These are phyloP conservation scores for Ennomos erosarius DNA, from an alignment of 2,888 invertebrate species.

Conservation along the genomic window DNA sequence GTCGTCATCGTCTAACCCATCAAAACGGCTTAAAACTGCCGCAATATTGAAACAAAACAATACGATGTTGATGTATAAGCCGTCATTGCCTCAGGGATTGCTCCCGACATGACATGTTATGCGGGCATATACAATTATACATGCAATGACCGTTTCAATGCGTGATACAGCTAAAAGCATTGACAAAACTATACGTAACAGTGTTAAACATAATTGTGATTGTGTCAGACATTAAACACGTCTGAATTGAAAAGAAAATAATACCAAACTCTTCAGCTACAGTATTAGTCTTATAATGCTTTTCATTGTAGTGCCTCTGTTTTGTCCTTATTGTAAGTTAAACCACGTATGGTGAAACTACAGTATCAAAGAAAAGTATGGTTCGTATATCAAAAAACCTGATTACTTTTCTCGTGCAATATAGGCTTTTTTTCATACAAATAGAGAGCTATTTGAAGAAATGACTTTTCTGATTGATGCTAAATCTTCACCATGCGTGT, in stretches of 20 bases:
- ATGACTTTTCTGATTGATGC: conserved; percentile 22
- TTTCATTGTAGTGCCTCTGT: no score
- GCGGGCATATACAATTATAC: conserved; percentile 40
- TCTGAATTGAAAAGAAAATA: no score
- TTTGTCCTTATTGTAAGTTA: no score
- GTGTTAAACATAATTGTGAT: conserved; percentile 9
- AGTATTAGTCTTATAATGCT: no score
- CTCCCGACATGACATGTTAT: conserved; percentile 37
- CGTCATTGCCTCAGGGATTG: conserved; percentile 45
- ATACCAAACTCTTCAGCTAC: no score
- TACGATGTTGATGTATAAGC: conserved; percentile 21
- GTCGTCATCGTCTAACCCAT: conserved; percentile 41
- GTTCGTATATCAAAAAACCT: background rate
- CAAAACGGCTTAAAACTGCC: conserved; percentile 44
- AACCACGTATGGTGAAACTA: background rate
- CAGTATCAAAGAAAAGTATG: background rate
- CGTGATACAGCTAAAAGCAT: conserved; percentile 30
- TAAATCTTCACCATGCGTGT: conserved; percentile 22
- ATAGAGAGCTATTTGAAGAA: conserved; percentile 12
- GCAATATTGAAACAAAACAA: conserved; percentile 9
- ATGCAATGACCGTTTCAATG: conserved; percentile 42
- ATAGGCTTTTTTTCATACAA: conserved; percentile 1
- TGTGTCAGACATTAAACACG: conserved; percentile 2
- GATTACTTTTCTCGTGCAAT: background rate
- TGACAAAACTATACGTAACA: conserved; percentile 27